Percentiles rank a stretch among this genome's conserved stretches.
Evolutionary conservation across 2,797 vertebrate genomes (phyloP).

Genomic region (Eulemur mongoz): DNA sequence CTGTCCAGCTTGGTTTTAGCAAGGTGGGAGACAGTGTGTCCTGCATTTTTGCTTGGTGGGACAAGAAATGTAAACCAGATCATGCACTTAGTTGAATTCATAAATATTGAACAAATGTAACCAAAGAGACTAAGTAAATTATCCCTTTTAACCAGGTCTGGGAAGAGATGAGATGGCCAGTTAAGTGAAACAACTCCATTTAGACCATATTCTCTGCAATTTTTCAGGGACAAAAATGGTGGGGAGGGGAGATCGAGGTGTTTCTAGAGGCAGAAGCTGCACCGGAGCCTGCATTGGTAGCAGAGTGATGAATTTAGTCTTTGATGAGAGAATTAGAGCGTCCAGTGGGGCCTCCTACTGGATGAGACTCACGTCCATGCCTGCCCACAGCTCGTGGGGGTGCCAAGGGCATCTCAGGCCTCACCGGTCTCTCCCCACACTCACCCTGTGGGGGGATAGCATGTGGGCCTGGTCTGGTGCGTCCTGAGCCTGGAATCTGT

Average conservation of each 20-base stretch:
- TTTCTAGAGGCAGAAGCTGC: background rate
- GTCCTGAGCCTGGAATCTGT: background rate
- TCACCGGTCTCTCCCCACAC: background rate
- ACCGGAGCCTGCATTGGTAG: background rate
- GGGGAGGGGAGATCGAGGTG: background rate
- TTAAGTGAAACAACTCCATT: no score
- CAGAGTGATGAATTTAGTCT: background rate
- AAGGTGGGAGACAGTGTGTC: no score
- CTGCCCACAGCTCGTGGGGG: background rate
- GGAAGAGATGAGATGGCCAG: background rate
- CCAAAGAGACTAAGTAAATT: background rate
- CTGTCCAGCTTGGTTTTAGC: background rate
- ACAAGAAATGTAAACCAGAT: background rate
- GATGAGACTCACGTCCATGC: background rate
- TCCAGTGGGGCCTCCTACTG: background rate
- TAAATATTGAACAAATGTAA: no score
- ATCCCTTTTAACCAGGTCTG: background rate
- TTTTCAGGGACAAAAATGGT: background rate
- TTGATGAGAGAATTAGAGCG: background rate
- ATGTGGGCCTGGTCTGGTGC: background rate
- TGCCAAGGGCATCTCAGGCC: background rate
- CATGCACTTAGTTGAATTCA: no score
- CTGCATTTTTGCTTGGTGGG: background rate
- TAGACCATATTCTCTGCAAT: background rate
- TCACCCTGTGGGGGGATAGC: no score